Percentiles rank a stretch among this genome's conserved stretches.
Evolutionary conservation across 2,797 vertebrate genomes (phyloP).

Genomic region (Mallotus villosus): DNA sequence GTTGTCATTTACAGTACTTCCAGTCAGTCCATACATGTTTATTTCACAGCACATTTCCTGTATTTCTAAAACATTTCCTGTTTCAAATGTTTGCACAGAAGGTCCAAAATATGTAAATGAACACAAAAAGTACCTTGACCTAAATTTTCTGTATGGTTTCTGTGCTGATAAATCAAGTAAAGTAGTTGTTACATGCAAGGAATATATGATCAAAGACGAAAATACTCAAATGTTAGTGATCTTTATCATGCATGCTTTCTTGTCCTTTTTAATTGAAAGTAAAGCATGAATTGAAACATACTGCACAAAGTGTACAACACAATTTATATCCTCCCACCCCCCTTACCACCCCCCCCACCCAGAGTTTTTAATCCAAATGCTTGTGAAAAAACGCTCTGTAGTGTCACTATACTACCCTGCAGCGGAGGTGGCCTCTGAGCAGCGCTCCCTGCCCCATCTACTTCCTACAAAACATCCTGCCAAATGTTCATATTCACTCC

Average conservation of each 20-base stretch:
- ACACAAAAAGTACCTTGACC: too few relatives aligned
- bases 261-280: too few relatives aligned
- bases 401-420: constrained; percentile 8
- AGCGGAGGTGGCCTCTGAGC: constrained; percentile 33
- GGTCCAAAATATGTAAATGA: too few relatives aligned
- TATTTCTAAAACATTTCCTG: neutral
- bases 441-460: constrained; percentile 19
- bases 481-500: neutral
- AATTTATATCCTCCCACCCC: too few relatives aligned
- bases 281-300: too few relatives aligned
- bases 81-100: neutral
- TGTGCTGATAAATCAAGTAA: too few relatives aligned
- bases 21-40: neutral
- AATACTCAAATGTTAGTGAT: too few relatives aligned
- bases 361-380: neutral
- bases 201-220: too few relatives aligned
- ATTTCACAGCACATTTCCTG: neutral
- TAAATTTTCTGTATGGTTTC: too few relatives aligned
- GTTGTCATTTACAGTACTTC: neutral
- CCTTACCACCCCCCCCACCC: neutral
- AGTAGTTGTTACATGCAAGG: too few relatives aligned
- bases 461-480: constrained; percentile 60
- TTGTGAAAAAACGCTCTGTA: neutral
- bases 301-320: too few relatives aligned
- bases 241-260: too few relatives aligned